Evolutionary conservation across 1,140 invertebrate genomes (phyloP), one percentile per base, ranked within the genome.

Genomic region (Himalopsyche phryganea): DNA sequence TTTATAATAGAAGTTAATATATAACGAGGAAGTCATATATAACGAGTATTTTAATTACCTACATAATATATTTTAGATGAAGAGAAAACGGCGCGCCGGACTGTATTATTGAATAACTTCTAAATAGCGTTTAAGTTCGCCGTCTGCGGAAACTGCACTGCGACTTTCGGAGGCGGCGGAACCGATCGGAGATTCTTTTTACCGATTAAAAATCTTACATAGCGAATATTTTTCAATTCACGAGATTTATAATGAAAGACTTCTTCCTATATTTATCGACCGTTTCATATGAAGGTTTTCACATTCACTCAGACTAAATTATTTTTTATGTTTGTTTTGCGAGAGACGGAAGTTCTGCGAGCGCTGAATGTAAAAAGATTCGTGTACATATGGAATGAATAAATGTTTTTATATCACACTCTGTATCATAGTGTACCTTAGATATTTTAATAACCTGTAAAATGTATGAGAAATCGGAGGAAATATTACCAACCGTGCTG

Each of bases 241-340:
- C n/a, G 23, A 28, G 23, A 28, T 28, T 28, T 9, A 56, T 51
- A 49, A 36, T 41, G 53, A 58, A 44, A 58, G 44, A 57, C 36
- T 61, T 57, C 50, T 58, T 62, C 53, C 50, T 58, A 62, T 62
- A 62, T 62, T 62, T 62, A 62, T 62, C 40, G 55, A 62, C 55
- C 47, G 50, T 32, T 32, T 49, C 48, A 51, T 50, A 32, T 53
- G 35, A 35, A 47, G 35, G 52, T 51, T 32, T 35, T 53, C 40
- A 33, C 32, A 53, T 20, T 32, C 41, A 17, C 44, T 28, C 23
- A 28, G 23, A 28, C 23, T 28, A 28, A 28, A 28, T 28, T 28
- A 28, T 28, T 28, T 28, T 28, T 28, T 28, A 38, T 32, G 40
- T 53, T 40, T 41, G 32, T 49, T 49, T 32, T 58, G 11, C 32